Conservation (phyloP, 1,140 invertebrate species). For the Homarus americanus region DNA sequence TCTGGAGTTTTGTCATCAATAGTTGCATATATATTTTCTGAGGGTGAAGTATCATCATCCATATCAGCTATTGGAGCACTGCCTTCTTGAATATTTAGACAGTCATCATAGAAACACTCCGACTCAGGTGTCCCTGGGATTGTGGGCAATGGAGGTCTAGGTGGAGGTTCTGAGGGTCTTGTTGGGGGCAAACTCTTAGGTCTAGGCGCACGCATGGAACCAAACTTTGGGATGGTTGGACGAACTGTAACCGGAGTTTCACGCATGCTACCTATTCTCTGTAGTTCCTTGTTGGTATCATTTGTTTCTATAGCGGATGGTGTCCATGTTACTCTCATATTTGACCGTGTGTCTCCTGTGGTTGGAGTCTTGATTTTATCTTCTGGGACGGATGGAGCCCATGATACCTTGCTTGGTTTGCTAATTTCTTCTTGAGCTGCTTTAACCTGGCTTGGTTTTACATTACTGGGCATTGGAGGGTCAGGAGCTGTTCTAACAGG, state of each 20-base stretch:
- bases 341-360: constrained; percentile 38
- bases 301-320: constrained; percentile 19
- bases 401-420: constrained; percentile 70
- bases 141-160: constrained; percentile 71
- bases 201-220: constrained; percentile 73
- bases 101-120: constrained; percentile 74
- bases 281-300: constrained; percentile 52
- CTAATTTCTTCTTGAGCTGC: constrained; percentile 54
- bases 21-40: constrained; percentile 74
- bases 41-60: constrained; percentile 66
- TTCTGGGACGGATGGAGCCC: constrained; percentile 71
- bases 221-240: constrained; percentile 74
- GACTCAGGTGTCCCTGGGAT: constrained; percentile 73
- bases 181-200: constrained; percentile 74
- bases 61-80: constrained; percentile 55
- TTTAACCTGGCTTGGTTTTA: constrained; percentile 64
- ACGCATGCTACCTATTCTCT: constrained; percentile 72
- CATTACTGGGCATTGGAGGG: constrained; percentile 58
- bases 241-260: constrained; percentile 72
- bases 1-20: constrained; percentile 74
- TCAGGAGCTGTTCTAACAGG: constrained; percentile 73
- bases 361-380: constrained; percentile 49
- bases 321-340: constrained; percentile 45
- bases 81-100: constrained; percentile 67
- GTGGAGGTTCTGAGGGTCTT: constrained; percentile 73